Base-by-base conservation (phyloP, 2,113 vertebrate species). In the Colinus virginianus region DNA sequence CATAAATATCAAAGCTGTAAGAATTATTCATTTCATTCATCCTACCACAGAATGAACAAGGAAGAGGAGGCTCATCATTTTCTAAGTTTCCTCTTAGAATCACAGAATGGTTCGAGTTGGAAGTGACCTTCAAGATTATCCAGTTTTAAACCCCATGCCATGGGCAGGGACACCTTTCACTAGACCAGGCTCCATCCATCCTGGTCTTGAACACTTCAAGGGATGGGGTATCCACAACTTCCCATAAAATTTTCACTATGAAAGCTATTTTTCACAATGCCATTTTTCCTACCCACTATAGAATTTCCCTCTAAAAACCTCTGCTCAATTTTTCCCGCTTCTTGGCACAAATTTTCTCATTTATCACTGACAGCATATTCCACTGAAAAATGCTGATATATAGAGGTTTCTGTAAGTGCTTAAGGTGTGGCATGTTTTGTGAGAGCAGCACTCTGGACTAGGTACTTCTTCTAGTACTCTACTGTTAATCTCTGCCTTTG, bases 351-450 rank as follows among this genome's bases (percentile, higher is more conserved):
- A 19, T 68, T 72, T 77, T 77, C 49, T 3, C 0, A 14, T 69
- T 91, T 71, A 21, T 78, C 36, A 48, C 22, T 55, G 36, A 63
- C 5, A 71, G 23, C 26, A 36, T 48, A 71, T 75, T 84, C 11
- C 7, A 48, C 22, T 68, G 42, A 71, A 34, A 86, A 61, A 51
- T 20, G 32, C 16, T 78, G 36, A 6, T 22, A 28, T 21, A 40
- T 21, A 6, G 51, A 83, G 0, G 0, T 46, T 88, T 49, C 19
- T 25, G 34, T 64, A 45, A 36, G 23, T 28, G 23, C 55, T 72
- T 34, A 46, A 68, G 67, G 42, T 0, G 0, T 36, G 10, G 2
- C 21, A 25, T 1, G 0, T 53, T 55, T 62, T 20, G 25, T 61
- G 18, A 43, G 48, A 17, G 9, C 22, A 74, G 55, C 53, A 74